Percentiles rank a stretch among this genome's conserved stretches.
Evolutionary conservation across 2,113 vertebrate species (phyloP).

Genomic region (Cinclus mexicanus): DNA sequence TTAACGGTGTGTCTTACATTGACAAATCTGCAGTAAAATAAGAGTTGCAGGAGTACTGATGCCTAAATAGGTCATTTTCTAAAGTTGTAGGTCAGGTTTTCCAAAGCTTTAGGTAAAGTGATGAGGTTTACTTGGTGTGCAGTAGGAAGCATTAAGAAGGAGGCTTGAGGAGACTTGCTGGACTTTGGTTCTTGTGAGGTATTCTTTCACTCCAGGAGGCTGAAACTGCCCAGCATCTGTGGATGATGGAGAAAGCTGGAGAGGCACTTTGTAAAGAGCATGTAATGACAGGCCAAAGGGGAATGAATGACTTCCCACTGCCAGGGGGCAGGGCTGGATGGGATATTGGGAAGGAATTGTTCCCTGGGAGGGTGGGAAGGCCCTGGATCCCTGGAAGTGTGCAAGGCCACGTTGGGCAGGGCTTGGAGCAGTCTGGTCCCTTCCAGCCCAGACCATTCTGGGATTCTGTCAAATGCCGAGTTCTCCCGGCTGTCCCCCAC

Average conservation of each 20-base stretch:
- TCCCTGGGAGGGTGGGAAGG: background rate
- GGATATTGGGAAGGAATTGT: background rate
- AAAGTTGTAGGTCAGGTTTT: background rate
- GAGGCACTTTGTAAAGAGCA: background rate
- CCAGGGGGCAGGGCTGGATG: accelerated
- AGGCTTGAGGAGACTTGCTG: background rate
- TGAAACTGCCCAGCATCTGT: background rate
- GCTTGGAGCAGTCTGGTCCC: background rate
- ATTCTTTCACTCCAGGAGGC: background rate
- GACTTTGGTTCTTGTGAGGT: background rate
- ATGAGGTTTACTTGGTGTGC: background rate
- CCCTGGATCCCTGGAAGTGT: background rate
- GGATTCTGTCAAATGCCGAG: background rate
- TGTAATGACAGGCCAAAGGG: background rate
- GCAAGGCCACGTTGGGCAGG: background rate
- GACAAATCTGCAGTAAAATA: background rate
- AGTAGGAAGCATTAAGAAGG: background rate
- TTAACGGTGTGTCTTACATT: background rate
- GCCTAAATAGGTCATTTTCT: background rate
- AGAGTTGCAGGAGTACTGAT: background rate
- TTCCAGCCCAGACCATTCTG: background rate
- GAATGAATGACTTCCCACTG: background rate
- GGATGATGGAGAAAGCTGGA: background rate
- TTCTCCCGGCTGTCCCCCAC: background rate
- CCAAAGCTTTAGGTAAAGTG: background rate